phyloP scores from a whole-genome alignment of 2,797 vertebrate species.

The Basileuterus tristriatus region DNA sequence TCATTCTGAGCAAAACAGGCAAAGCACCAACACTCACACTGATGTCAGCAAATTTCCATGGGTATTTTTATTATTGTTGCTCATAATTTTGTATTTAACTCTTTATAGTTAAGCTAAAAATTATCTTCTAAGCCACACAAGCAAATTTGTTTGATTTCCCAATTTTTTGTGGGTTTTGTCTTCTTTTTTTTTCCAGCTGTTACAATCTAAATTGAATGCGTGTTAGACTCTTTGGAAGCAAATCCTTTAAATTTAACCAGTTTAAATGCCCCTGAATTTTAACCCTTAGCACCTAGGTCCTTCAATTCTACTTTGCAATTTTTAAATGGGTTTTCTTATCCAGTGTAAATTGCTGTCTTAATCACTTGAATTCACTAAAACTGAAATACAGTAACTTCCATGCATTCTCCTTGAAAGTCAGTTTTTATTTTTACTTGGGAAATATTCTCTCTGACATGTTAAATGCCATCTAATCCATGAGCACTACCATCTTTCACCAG shows the following conservation, averaged over 20 bases:
- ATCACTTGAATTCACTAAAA: neutral
- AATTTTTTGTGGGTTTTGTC: neutral
- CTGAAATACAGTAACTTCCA: neutral
- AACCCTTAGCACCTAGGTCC: neutral
- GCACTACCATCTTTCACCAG: neutral
- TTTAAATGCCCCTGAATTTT: neutral
- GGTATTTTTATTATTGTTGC: neutral
- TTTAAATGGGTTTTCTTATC: neutral
- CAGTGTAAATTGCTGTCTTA: neutral
- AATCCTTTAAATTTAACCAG: neutral
- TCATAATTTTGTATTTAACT: neutral
- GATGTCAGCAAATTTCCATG: neutral
- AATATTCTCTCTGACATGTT: neutral
- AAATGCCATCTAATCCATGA: slow-evolving; percentile 27
- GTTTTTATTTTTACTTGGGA: neutral
- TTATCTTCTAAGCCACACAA: neutral
- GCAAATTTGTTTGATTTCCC: neutral
- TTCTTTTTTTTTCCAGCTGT: neutral
- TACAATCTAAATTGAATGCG: neutral
- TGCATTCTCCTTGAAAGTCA: neutral
- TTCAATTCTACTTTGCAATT: neutral
- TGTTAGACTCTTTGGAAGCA: neutral
- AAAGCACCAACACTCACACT: neutral
- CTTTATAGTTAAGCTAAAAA: neutral
- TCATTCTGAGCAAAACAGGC: neutral